Base-by-base conservation (phyloP, 2,113 vertebrate genomes). In the Paracanthobrama guichenoti region DNA sequence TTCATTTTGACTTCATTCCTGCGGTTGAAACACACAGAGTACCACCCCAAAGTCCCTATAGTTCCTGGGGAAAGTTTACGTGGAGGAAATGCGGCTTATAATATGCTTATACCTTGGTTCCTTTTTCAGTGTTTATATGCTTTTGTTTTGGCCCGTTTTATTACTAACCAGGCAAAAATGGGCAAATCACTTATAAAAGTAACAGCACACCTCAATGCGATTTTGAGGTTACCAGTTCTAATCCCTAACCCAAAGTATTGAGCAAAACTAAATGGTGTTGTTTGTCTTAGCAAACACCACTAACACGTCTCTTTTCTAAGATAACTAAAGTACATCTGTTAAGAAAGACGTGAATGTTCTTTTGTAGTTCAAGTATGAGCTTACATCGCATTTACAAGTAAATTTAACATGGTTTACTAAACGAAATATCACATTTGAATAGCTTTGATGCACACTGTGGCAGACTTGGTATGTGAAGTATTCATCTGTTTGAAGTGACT, bases 401-500 rank as follows among this genome's bases (percentile, higher is more conserved):
- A 44, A 28, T 79, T 57, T 62, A 14, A 44, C 2, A 7, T 75
- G 0, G 39, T 72, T 74, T 80, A 57, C 12, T 64, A 74, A 39
- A 53, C 6, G 3, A 76, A 69, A 24, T 67, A 42, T 39, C 69
- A 7, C n/a, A 22, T 74, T 72, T 67, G 62, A 86, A 73, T 59
- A 42, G 62, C 50, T 84, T 86, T 84, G 57, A 74, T 76, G 73
- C 11, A 22, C 64, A 10, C 39, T 31, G 46, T 46, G 67, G 53
- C 35, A 9, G 66, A 57, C 2, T 42, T 55, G 67, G 57, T 39
- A 57, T 44, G 59, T 75, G 69, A 76, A 66, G 35, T 69, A 83
- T 82, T 86, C 48, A 64, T 57, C 46, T 66, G 85, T 74, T 71
- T 66, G 62, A 79, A 79, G 67, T 53, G 44, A 42, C 46, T 66